Conservation (phyloP, 2,888 invertebrate genomes). For the Malthinus flaveolus region DNA sequence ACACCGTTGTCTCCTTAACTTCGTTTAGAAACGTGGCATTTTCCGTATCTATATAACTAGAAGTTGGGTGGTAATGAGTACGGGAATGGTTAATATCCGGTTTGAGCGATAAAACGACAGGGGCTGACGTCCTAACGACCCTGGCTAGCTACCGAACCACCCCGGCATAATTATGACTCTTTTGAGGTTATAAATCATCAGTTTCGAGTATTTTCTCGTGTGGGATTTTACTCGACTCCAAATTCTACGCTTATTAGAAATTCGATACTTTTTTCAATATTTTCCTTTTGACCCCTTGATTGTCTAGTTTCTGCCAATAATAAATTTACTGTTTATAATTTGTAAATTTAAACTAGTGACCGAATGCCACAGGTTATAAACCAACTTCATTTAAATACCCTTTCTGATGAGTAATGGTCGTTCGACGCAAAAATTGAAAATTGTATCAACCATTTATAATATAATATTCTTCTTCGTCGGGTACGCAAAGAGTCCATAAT, state of each 20-base stretch:
- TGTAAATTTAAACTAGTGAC: no score
- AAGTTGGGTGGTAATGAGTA: constrained; percentile 37
- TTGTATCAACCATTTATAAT: no score
- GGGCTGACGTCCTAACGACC: constrained; percentile 43
- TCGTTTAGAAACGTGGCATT: constrained; percentile 32
- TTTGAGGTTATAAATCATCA: constrained; percentile 46
- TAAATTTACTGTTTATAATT: no score
- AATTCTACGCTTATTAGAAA: neutral
- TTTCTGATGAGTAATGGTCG: no score
- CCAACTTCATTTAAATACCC: no score
- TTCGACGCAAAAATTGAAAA: no score
- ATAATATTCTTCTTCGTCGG: no score
- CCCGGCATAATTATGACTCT: constrained; percentile 45
- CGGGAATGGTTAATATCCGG: constrained; percentile 49
- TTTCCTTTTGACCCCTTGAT: no score
- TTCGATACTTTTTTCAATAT: no score
- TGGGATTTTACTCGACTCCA: constrained; percentile 32
- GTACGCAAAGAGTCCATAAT: no score
- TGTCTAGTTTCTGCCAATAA: no score
- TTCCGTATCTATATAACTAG: constrained; percentile 33
- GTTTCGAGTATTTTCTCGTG: constrained; percentile 40
- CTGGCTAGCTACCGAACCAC: constrained; percentile 33
- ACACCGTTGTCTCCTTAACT: constrained; percentile 22
- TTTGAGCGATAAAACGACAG: constrained; percentile 43
- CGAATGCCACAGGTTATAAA: no score